phyloP scores from a whole-genome alignment of 2,888 invertebrate genomes.

The Macrosiphum euphorbiae region DNA sequence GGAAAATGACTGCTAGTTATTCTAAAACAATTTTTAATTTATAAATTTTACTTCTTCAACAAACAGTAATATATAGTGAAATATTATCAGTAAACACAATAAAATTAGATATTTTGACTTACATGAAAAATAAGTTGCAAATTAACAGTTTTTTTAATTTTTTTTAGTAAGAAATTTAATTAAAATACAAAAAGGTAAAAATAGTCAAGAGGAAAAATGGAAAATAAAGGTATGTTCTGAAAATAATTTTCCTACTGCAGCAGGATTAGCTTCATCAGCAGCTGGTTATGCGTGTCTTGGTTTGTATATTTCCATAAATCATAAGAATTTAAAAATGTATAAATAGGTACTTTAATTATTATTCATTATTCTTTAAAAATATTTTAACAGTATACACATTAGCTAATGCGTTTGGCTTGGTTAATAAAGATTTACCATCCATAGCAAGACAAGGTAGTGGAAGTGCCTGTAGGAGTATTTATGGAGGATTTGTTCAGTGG shows the following conservation, averaged over 20 bases:
- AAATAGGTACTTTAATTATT: slow-evolving; percentile 18
- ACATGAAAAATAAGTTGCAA: no score
- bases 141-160: background rate
- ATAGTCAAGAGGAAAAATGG: slow-evolving; percentile 75
- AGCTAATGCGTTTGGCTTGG: slow-evolving; percentile 81
- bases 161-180: slow-evolving; percentile 65
- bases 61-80: no score
- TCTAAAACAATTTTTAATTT: no score
- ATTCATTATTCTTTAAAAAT: no score
- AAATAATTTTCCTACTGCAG: slow-evolving; percentile 99
- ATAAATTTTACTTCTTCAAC: no score
- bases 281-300: slow-evolving; percentile 96
- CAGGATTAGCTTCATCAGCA: slow-evolving; percentile 97
- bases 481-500: slow-evolving; percentile 97
- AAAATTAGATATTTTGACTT: no score
- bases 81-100: no score
- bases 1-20: background rate
- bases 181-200: slow-evolving; percentile 68
- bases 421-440: slow-evolving; percentile 72
- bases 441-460: slow-evolving; percentile 92
- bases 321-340: background rate
- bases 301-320: slow-evolving; percentile 68
- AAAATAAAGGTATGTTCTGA: slow-evolving; percentile 87
- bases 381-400: slow-evolving; percentile 78
- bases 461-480: slow-evolving; percentile 94